These are phyloP conservation scores for Drosophila kikkawai DNA, from an alignment of 1,140 invertebrate species.

Conservation along the genomic window DNA sequence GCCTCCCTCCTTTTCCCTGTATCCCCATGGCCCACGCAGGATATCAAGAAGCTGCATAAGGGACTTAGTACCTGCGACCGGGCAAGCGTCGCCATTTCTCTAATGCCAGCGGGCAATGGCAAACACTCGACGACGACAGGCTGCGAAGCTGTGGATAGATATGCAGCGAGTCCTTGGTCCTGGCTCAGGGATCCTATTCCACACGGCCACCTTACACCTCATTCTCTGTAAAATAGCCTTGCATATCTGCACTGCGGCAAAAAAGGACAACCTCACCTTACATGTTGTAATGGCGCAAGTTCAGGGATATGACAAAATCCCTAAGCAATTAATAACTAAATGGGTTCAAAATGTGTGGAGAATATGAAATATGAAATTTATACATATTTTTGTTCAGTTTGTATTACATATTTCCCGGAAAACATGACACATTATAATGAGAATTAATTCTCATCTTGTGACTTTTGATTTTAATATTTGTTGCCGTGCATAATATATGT, in stretches of 20 bases:
- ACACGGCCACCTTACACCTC: too few relatives aligned
- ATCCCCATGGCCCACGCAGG: constrained; percentile 31
- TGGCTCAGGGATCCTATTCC: constrained; percentile 24
- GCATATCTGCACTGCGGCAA: constrained; percentile 47
- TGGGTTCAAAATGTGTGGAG: not conserved
- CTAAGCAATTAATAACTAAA: not conserved
- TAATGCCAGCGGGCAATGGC: constrained; percentile 71
- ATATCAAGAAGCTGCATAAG: constrained; percentile 76
- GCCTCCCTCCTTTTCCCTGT: too few relatives aligned
- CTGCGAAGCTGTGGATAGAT: constrained; percentile 50
- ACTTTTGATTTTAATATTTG: not conserved
- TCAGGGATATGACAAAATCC: not conserved
- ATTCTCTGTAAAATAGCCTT: constrained; percentile 38
- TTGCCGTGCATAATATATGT: constrained; percentile 8
- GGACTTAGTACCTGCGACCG: constrained; percentile 35
- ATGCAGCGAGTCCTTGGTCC: constrained; percentile 49
- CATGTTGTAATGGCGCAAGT: not conserved
- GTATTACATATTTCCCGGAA: not conserved
- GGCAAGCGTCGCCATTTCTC: constrained; percentile 67
- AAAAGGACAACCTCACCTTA: not conserved
- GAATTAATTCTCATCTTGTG: not conserved
- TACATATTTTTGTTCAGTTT: not conserved
- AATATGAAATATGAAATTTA: too few relatives aligned
- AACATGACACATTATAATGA: not conserved
- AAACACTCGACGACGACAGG: constrained; percentile 56